Evolutionary conservation across 2,797 vertebrate genomes (phyloP).

Genomic region (Artibeus lituratus): DNA sequence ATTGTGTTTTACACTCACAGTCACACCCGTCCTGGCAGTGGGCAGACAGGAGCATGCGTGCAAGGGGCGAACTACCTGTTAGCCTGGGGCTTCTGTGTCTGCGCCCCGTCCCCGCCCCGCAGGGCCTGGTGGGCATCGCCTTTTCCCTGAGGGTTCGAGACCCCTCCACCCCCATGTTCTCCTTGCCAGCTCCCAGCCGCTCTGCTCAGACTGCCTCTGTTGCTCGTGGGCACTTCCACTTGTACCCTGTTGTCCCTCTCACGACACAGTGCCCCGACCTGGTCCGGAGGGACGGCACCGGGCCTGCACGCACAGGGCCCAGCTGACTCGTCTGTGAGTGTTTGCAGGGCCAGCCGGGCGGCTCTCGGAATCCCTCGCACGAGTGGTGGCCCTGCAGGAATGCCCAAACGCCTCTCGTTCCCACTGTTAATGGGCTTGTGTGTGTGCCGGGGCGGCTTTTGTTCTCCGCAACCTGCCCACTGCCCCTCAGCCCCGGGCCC

Average conservation of each 20-base stretch:
- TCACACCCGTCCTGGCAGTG: neutral
- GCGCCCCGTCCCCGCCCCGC: neutral
- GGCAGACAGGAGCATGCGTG: neutral
- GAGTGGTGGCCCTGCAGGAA: neutral
- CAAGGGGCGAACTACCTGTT: conserved; percentile 27
- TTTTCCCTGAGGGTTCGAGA: neutral
- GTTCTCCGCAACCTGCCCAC: neutral
- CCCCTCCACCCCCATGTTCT: accelerated
- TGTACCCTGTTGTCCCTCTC: neutral
- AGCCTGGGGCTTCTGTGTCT: neutral
- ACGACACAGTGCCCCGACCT: neutral
- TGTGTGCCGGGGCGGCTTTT: neutral
- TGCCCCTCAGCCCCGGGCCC: too few species aligned
- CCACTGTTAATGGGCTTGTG: neutral
- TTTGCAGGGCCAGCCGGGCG: neutral
- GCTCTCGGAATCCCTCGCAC: neutral
- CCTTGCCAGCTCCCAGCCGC: neutral
- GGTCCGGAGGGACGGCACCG: neutral
- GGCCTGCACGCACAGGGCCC: neutral
- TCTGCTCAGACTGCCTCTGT: neutral
- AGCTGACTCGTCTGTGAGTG: accelerated
- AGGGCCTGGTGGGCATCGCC: neutral
- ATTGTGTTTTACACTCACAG: conserved; percentile 38
- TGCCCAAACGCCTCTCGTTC: too few species aligned
- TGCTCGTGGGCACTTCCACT: neutral